Base-by-base conservation (phyloP, 2,888 invertebrate species). In the Eristalis tenax region DNA sequence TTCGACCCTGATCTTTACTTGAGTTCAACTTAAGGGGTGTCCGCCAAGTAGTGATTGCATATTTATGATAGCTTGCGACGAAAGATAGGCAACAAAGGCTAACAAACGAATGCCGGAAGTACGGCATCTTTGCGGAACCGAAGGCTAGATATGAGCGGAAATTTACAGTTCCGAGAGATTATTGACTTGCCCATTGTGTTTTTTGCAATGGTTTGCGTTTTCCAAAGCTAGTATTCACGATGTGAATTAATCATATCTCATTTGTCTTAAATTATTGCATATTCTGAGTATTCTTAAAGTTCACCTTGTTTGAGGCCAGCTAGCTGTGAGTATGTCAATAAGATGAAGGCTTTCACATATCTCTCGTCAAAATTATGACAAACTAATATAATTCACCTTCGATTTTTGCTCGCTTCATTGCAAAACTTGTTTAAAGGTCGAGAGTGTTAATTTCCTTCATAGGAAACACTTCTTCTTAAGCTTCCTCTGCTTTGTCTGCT, bases 361-460 rank as follows among this genome's bases (percentile, higher is more conserved):
- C 22, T 8, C 28, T 23, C 50, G 15, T 56, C 32, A 56, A 11
- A 64, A 74, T 35, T 59, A 38, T 65, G 32, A 64, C 28, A 32
- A 73, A 64, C 64, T 32, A 74, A 64, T 64, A 65, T 64, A 23
- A 23, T 57, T 50, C 64, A 65, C 74, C 74, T 74, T 74, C 74
- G 43, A 65, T 63, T 74, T 23, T 26, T 35, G 13, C 35, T 26
- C n/a, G 8, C 35, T 74, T 50, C 15, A 13, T 64, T 23, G 8
- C 32, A 26, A 23, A 74, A 38, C 35, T 23, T 22, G n/a, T 22
- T 64, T 18, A 35, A 74, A 74, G 64, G 74, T 65, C 50, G 50
- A 50, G 1, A 50, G 50, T 18, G 50, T 40, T 40, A 23, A 59
- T 71, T 71, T 59, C 71, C 61, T 23, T 26, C n/a, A 40, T 40